These are phyloP conservation scores for Rallus limicola DNA, from an alignment of 2,113 vertebrate species.

Conservation along the genomic window DNA sequence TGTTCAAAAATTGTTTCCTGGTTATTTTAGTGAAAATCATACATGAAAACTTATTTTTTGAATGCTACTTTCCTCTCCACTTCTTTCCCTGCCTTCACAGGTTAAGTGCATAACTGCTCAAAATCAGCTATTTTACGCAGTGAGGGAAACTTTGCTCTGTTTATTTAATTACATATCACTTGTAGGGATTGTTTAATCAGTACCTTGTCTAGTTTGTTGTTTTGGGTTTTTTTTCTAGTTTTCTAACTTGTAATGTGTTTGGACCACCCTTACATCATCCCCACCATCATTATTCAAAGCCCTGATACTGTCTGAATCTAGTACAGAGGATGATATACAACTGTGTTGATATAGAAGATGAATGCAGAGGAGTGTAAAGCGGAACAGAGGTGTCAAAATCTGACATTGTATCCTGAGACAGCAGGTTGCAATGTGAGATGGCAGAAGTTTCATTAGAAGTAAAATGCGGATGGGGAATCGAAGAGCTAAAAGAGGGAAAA, in stretches of 20 bases:
- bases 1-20: not conserved
- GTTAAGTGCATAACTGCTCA: not conserved
- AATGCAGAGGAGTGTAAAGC: not conserved
- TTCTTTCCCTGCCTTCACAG: not conserved
- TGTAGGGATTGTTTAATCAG: not conserved
- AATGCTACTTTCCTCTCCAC: accelerated
- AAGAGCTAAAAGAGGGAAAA: not conserved
- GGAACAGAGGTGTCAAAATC: not conserved
- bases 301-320: not conserved
- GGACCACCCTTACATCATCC: not conserved
- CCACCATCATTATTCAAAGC: not conserved
- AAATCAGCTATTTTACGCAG: not conserved
- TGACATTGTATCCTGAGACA: not conserved
- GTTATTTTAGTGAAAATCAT: not conserved
- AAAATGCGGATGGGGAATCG: not conserved
- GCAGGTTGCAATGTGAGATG: not conserved
- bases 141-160: not conserved
- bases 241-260: not conserved
- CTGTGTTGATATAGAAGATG: not conserved
- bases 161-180: not conserved
- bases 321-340: not conserved
- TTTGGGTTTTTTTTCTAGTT: not conserved
- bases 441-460: not conserved
- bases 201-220: not conserved
- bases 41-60: not conserved